A percentile compares a stretch with the other conserved stretches of the same genome.
These are phyloP conservation scores for Drosophila hamatofila DNA, from an alignment of 2,888 invertebrate species.

Conservation along the genomic window DNA sequence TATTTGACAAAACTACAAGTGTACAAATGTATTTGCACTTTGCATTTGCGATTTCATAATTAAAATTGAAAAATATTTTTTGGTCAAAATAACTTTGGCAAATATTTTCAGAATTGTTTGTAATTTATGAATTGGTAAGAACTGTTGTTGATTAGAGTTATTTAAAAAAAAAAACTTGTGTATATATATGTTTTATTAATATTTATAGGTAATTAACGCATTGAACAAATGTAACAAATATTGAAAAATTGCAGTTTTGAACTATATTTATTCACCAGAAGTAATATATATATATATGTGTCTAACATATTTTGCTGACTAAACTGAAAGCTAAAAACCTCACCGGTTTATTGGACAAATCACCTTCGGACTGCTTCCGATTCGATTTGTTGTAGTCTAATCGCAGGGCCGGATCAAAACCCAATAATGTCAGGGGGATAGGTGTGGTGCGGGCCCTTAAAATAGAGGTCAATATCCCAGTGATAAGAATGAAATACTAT, in stretches of 20 bases:
- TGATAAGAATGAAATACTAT: no score
- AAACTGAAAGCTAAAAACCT: no score
- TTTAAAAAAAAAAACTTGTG: not conserved
- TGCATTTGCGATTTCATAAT: conserved; percentile 58
- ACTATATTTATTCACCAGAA: no score
- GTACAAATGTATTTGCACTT: conserved; percentile 37
- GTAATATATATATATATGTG: no score
- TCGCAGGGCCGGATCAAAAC: no score
- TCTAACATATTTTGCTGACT: no score
- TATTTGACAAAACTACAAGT: not conserved
- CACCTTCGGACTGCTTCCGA: no score
- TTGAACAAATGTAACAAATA: not conserved
- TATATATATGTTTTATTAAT: not conserved
- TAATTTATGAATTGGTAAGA: not conserved
- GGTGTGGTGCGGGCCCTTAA: no score
- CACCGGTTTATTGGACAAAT: no score
- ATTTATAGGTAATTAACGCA: not conserved
- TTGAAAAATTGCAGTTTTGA: not conserved
- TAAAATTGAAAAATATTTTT: conserved; percentile 48
- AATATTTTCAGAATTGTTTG: not conserved
- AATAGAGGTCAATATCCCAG: no score
- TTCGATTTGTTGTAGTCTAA: no score
- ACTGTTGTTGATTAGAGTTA: not conserved
- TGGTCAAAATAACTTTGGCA: not conserved
- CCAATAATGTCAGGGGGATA: no score